These are phyloP conservation scores for Spheniscus humboldti DNA, from an alignment of 2,797 vertebrate species.

Conservation along the genomic window DNA sequence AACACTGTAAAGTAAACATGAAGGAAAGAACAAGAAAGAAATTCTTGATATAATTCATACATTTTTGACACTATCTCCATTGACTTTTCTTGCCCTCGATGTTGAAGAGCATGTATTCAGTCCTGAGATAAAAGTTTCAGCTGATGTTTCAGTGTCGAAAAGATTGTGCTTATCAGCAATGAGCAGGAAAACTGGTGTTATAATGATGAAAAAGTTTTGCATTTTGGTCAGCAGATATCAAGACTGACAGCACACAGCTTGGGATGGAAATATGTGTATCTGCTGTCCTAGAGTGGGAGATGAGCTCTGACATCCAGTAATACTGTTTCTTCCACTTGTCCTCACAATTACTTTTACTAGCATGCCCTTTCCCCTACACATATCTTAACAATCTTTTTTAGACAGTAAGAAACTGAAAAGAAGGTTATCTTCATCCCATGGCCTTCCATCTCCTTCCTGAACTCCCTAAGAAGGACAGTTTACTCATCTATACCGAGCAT, in stretches of 20 bases:
- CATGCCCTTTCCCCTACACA: not conserved
- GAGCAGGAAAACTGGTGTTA: not conserved
- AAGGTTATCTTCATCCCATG: not conserved
- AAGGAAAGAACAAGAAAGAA: not conserved
- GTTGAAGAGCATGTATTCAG: not conserved
- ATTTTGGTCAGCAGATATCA: not conserved
- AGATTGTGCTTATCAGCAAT: not conserved
- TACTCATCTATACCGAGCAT: not conserved
- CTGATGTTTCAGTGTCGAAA: not conserved
- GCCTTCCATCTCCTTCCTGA: not conserved
- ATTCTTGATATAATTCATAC: not conserved
- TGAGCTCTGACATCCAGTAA: not conserved
- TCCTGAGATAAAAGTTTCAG: not conserved
- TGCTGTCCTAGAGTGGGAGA: not conserved
- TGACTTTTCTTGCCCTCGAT: not conserved
- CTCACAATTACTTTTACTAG: not conserved
- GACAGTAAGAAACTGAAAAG: not conserved
- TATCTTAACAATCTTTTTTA: not conserved
- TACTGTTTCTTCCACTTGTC: not conserved
- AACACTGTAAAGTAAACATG: not conserved
- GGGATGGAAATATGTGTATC: not conserved
- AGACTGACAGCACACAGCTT: not conserved
- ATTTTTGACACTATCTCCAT: not conserved
- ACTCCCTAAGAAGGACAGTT: not conserved
- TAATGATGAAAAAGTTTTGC: not conserved